These are phyloP conservation scores for Oceanodroma leucorhoa DNA, from an alignment of 2,797 vertebrate species.

Conservation along the genomic window DNA sequence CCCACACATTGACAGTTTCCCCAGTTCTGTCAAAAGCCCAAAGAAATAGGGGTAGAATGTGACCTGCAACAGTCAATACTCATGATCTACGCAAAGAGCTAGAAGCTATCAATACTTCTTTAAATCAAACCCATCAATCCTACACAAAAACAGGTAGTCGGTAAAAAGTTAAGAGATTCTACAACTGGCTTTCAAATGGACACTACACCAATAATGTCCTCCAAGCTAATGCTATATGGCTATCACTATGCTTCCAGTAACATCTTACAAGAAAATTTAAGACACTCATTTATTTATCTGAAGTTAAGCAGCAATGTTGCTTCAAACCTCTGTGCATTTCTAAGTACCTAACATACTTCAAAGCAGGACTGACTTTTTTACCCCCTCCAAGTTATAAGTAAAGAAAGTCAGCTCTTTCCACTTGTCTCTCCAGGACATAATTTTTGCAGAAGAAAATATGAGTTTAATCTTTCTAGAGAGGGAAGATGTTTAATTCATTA, in stretches of 20 bases:
- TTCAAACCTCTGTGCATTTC: neutral
- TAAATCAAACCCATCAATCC: neutral
- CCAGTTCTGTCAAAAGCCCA: neutral
- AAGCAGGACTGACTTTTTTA: neutral
- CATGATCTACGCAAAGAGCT: neutral
- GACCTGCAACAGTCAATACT: neutral
- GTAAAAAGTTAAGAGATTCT: too few species aligned
- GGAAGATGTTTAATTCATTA: neutral
- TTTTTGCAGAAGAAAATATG: neutral
- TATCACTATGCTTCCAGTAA: neutral
- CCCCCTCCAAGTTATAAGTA: neutral
- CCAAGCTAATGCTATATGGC: neutral
- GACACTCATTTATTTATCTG: neutral
- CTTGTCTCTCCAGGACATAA: neutral
- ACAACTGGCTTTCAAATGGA: neutral
- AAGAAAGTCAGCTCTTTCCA: neutral
- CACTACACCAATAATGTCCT: rapidly evolving
- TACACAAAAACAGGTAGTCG: rapidly evolving
- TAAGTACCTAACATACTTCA: neutral
- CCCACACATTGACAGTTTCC: neutral
- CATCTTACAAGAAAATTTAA: neutral
- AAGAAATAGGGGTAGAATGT: rapidly evolving
- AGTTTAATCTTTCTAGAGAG: neutral
- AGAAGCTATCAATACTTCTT: neutral
- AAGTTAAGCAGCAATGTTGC: neutral